phyloP scores from a whole-genome alignment of 1,140 invertebrate genomes.

The Formica exsecta region DNA sequence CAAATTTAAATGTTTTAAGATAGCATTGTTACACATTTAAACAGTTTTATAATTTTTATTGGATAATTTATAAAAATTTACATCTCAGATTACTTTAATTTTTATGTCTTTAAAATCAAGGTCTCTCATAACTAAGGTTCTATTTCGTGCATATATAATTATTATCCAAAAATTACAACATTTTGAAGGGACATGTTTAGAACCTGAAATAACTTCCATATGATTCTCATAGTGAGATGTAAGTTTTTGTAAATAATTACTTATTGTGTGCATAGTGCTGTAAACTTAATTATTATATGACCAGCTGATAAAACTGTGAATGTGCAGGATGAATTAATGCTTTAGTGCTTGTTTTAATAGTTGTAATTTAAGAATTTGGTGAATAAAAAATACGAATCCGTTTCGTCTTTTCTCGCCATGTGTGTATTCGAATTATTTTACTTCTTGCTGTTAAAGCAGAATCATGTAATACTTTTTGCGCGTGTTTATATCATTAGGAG shows the following conservation, averaged over 20 bases:
- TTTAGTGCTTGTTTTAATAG: neutral
- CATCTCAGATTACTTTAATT: too few relatives aligned
- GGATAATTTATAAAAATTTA: too few relatives aligned
- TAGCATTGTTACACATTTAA: conserved; percentile 11
- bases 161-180: too few relatives aligned
- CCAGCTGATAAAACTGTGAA: neutral
- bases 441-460: neutral
- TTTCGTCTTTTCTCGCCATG: conserved; percentile 3
- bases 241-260: too few relatives aligned
- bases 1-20: conserved; percentile 41
- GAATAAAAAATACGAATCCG: conserved; percentile 3
- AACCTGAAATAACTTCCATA: too few relatives aligned
- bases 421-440: conserved; percentile 23
- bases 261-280: neutral
- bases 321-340: conserved; percentile 8
- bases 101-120: too few relatives aligned
- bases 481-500: neutral
- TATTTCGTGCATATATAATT: too few relatives aligned
- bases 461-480: neutral
- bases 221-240: too few relatives aligned
- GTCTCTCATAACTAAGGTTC: too few relatives aligned
- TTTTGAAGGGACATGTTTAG: too few relatives aligned
- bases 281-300: conserved; percentile 1
- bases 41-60: conserved; percentile 22
- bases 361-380: neutral